A percentile compares a stretch with the other conserved stretches of the same genome.
These are phyloP conservation scores for Myripristis jacobus DNA, from an alignment of 2,797 vertebrate genomes.

Conservation along the genomic window DNA sequence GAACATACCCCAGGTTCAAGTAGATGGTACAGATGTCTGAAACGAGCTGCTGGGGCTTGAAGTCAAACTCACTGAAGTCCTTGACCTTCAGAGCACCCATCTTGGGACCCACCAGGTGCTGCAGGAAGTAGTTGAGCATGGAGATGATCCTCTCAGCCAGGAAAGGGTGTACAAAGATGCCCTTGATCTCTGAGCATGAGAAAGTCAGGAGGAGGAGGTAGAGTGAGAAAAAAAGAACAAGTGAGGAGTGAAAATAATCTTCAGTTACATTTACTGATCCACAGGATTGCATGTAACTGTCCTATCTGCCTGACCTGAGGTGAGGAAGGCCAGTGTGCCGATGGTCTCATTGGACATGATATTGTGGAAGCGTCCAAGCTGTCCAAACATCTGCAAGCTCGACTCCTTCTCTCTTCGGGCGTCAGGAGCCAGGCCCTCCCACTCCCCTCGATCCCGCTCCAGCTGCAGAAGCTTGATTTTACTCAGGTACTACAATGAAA, in stretches of 20 bases:
- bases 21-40: conserved; percentile 99
- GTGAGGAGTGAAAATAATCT: background rate
- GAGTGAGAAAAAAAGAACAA: background rate
- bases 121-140: conserved; percentile 99
- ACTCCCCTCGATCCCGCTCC: conserved; percentile 94
- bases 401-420: conserved; percentile 94
- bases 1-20: conserved; percentile 93
- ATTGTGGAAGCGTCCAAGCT: conserved; percentile 98
- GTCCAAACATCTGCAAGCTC: conserved; percentile 96
- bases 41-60: conserved; percentile 98
- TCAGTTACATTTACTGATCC: background rate
- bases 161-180: conserved; percentile 96
- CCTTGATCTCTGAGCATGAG: conserved; percentile 89
- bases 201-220: background rate
- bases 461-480: conserved; percentile 99
- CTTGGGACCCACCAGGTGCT: conserved; percentile 97
- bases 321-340: conserved; percentile 96
- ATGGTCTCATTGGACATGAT: conserved; percentile 99
- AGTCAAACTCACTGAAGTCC: conserved; percentile 99
- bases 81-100: conserved; percentile 99
- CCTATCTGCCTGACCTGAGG: conserved; percentile 87
- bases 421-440: conserved; percentile 91
- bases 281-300: background rate
- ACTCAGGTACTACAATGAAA: conserved; percentile 90
- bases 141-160: conserved; percentile 98